Base-by-base conservation (phyloP, 1,140 invertebrate genomes). In the Dinothrombium tinctorium region DNA sequence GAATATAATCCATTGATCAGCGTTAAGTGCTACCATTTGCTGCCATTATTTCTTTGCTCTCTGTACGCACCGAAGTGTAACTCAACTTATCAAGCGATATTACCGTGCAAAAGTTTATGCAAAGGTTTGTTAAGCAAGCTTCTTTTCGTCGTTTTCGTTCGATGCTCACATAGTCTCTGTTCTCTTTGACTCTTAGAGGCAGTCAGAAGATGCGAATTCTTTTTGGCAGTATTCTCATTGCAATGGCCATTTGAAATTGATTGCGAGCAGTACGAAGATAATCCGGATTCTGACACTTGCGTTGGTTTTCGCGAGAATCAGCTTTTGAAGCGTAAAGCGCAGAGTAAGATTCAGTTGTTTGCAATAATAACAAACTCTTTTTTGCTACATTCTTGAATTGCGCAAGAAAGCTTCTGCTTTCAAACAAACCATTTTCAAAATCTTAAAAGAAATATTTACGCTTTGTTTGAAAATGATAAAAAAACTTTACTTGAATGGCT, bases 21-120 rank as follows among this genome's bases (percentile, higher is more conserved):
- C 51, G 76, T 82, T 7, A 66, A 73, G 17, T 83, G 78, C 55
- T 82, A 81, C 51, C 74, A 80, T 53, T 58, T 83, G 36, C 73
- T 77, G 0, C 73, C 77, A 1, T 54, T 81, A 19, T 82, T 80
- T 55, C 61, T 82, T 0, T 83, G 78, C 49, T 73, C 74, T 1
- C 61, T 81, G 12, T 79, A 79, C 47, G 75, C 77, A 29, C 77
- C 78, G 9, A 81, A 79, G 56, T 82, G 78, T 51, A 76, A 9
- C 65, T 35, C 35, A 24, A 44, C 20, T 24, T 35, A 32, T 14
- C 24, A 46, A 31, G 48, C 62, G 0, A 72, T 82, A 32, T 64
- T 71, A 29, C 77, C 77, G 1, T 83, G 78, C 56, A 65, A 70
- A 44, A 74, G 68, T 24, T 61, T 82, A 4, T 82, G 79, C 51